phyloP scores from a whole-genome alignment of 2,113 vertebrate species.

The Atrichornis clamosus region DNA sequence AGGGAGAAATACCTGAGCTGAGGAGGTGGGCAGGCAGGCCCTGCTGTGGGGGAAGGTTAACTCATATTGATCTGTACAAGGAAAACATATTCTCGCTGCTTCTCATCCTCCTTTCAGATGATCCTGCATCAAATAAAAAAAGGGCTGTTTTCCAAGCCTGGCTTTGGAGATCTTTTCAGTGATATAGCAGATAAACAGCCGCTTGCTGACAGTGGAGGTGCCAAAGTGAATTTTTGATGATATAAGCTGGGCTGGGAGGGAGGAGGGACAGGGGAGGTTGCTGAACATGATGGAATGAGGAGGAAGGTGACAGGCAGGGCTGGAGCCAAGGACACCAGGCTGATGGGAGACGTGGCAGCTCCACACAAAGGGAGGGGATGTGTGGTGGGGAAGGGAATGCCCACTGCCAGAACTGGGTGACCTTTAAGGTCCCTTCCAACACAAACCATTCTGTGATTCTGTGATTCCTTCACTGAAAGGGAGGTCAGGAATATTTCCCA shows the following conservation, averaged over 20 bases:
- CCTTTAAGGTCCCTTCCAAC: neutral
- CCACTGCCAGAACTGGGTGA: neutral
- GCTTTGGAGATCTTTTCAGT: constrained; percentile 62
- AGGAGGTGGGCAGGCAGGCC: neutral
- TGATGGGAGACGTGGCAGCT: neutral
- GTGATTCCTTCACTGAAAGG: neutral
- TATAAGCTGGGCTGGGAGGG: constrained; percentile 45
- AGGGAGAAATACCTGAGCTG: neutral
- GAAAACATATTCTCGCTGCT: constrained; percentile 46
- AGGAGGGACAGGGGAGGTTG: constrained; percentile 15
- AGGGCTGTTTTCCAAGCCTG: constrained; percentile 59
- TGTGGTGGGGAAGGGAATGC: neutral
- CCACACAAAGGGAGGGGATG: neutral
- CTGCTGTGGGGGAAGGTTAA: constrained; percentile 59
- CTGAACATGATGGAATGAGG: constrained; percentile 42
- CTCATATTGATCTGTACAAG: constrained; percentile 65
- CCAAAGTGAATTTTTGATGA: constrained; percentile 68
- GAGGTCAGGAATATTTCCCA: neutral
- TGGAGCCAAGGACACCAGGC: neutral
- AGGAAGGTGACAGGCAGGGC: neutral
- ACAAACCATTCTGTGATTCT: neutral
- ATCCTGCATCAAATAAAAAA: constrained; percentile 64
- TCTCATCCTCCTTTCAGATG: constrained; percentile 68
- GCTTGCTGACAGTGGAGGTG: constrained; percentile 62
- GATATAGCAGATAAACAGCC: constrained; percentile 61